phyloP scores from a whole-genome alignment of 2,888 invertebrate genomes.

The Lingula anatina region DNA sequence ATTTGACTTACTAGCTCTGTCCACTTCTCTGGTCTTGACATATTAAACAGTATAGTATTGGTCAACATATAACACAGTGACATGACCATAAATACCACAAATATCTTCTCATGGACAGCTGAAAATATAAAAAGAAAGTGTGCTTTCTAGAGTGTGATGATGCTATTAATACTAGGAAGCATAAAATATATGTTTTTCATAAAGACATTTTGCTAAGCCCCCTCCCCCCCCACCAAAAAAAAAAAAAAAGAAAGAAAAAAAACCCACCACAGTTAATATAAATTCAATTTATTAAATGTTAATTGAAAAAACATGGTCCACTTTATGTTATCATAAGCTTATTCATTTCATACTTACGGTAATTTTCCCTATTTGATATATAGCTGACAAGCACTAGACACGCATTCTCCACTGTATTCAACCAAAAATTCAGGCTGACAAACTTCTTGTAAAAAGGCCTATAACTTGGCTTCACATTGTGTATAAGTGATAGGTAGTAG shows the following conservation, averaged over 20 bases:
- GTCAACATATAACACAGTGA: conserved; percentile 38
- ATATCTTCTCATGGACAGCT: conserved; percentile 59
- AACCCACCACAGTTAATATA: too few species aligned
- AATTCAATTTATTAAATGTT: too few species aligned
- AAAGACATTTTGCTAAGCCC: too few species aligned
- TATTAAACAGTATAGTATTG: conserved; percentile 46
- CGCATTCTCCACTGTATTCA: conserved; percentile 77
- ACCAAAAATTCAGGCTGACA: conserved; percentile 62
- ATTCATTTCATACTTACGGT: conserved; percentile 81
- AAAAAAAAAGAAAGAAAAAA: too few species aligned
- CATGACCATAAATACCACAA: conserved; percentile 39
- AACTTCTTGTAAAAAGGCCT: conserved; percentile 52
- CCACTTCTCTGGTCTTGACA: conserved; percentile 30
- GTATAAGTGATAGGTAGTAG: conserved; percentile 61
- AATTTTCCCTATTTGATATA: conserved; percentile 90
- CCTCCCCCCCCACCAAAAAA: too few species aligned
- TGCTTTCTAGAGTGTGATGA: too few species aligned
- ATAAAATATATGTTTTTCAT: too few species aligned
- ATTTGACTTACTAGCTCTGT: conserved; percentile 27
- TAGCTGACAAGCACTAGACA: conserved; percentile 88
- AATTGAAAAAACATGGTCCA: too few species aligned
- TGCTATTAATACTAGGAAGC: too few species aligned
- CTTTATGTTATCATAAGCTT: too few species aligned
- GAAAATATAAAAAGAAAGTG: conserved; percentile 39
- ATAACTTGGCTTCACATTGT: conserved; percentile 25